These are phyloP conservation scores for Oxyruncus cristatus DNA, from an alignment of 2,113 vertebrate genomes.

Conservation along the genomic window DNA sequence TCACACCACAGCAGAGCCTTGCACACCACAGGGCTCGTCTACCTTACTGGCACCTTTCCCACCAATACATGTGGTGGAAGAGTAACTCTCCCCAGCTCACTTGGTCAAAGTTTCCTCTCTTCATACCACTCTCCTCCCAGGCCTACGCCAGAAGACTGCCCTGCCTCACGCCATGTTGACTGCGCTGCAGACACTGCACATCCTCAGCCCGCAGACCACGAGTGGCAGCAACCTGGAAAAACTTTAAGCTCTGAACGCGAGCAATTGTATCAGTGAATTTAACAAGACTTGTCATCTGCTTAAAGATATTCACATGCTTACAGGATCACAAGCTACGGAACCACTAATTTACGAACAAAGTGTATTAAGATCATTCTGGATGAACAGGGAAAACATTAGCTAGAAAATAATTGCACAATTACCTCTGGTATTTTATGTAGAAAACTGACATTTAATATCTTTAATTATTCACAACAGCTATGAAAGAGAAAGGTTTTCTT, in stretches of 20 bases:
- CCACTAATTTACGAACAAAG: neutral
- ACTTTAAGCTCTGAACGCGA: neutral
- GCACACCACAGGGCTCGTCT: rapidly evolving
- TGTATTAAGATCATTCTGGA: neutral
- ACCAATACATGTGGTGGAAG: rapidly evolving
- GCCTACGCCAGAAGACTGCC: neutral
- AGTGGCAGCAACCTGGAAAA: neutral
- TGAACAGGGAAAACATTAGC: neutral
- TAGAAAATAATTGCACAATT: neutral
- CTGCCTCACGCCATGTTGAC: rapidly evolving
- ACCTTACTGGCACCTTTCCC: neutral
- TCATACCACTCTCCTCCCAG: neutral
- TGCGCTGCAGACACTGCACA: rapidly evolving
- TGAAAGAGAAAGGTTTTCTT: neutral
- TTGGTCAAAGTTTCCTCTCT: neutral
- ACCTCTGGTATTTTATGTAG: conserved; percentile 11
- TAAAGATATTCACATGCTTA: neutral
- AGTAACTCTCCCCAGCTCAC: neutral
- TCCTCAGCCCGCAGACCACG: neutral
- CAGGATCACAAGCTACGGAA: neutral
- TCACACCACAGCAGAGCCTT: neutral
- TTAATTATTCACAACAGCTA: conserved; percentile 43
- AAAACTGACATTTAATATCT: conserved; percentile 48
- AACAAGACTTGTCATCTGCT: neutral
- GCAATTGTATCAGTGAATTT: neutral